Conservation (phyloP, 2,797 vertebrate species). For the Lemur catta region DNA sequence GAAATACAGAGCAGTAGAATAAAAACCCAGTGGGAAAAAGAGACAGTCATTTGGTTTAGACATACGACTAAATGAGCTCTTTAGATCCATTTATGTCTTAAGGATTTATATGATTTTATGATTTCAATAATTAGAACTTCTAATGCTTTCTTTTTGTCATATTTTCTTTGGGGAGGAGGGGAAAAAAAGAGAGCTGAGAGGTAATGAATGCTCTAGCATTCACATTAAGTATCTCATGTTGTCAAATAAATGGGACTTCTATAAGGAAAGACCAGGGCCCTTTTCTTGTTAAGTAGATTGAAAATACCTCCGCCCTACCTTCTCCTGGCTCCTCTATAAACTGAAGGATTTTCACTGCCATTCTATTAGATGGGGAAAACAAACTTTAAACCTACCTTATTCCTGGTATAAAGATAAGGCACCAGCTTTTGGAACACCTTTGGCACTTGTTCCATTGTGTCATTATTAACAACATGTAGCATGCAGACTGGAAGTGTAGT, state of each 20-base stretch:
- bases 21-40: background rate
- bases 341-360: background rate
- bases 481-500: conserved; percentile 85
- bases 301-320: background rate
- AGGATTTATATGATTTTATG: background rate
- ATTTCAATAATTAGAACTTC: background rate
- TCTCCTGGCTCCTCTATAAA: background rate
- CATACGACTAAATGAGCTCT: background rate
- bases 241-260: background rate
- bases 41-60: background rate
- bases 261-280: background rate
- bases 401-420: conserved; percentile 87
- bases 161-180: background rate
- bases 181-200: background rate
- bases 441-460: conserved; percentile 90
- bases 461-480: conserved; percentile 93
- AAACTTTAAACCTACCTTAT: conserved; percentile 87
- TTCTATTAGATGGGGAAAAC: background rate
- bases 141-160: background rate
- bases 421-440: conserved; percentile 86
- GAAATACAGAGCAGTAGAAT: background rate
- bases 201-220: background rate
- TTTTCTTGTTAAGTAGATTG: background rate
- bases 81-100: background rate
- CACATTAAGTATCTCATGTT: background rate